Evolutionary conservation across 2,888 invertebrate species (phyloP), one percentile per base, ranked within the genome.

Genomic region (Caenorhabditis doughertyi): DNA sequence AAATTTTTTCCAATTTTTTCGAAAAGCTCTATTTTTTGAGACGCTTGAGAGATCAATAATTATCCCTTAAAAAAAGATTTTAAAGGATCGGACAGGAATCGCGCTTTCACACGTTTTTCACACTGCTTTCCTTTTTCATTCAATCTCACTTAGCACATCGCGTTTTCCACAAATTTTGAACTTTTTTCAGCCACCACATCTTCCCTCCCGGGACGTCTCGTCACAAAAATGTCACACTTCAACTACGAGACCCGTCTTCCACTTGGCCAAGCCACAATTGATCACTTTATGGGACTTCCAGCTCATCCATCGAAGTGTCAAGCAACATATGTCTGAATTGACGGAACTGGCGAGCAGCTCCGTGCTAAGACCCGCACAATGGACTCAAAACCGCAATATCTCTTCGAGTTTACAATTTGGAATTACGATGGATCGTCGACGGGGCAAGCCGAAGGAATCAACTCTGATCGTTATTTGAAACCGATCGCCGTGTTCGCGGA

Each of bases 361-460:
- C 94, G 97, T 79, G 95, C 95, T 93, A 97, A 97, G 92, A 96
- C 96, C 83, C 94, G 96, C 83, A 97, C 97, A 0, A 92, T 97
- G 83, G 95, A 95, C n/a, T 9, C 25, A 18, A 62, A 62, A 29
- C 62, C 62, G 7, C 16, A 44, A 29, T 13, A 39, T 25, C 7
- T 60, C 5, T 23, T 25, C 35, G 85, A 87, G 5, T 93, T 96
- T 73, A 97, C 97, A 1, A 93, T 95, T 70, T 97, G 97, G 97
- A 97, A 97, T 92, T 97, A 95, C 92, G 97, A 97, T 92, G 97
- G 97, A 83, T 96, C 96, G 92, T 97, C 97, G 0, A 96, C 96
- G 0, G 95, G 95, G 68, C 97, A 97, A 92, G 88, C 89, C 1
- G 62, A 65, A 16, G 89, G 90, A 21, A 35, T 81, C 18, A 92